These are phyloP conservation scores for Drosophila monieri DNA, from an alignment of 2,888 invertebrate species.

Conservation along the genomic window DNA sequence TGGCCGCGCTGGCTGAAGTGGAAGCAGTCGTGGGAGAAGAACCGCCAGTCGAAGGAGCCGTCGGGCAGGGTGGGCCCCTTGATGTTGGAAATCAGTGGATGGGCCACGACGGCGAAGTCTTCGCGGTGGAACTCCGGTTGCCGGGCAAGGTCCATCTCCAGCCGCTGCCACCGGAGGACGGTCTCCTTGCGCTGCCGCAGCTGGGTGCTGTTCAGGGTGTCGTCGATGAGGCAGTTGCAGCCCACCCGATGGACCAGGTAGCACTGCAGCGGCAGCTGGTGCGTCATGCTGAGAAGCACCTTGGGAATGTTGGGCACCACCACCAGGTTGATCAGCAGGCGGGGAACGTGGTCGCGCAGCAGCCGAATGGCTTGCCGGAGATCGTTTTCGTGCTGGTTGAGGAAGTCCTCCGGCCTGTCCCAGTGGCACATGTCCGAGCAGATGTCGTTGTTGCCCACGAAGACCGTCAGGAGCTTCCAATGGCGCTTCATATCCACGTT, in stretches of 20 bases:
- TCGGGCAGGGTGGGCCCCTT: slow-evolving; percentile 80
- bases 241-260: slow-evolving; percentile 65
- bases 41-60: slow-evolving; percentile 84
- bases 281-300: slow-evolving; percentile 50
- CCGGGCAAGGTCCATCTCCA: slow-evolving; percentile 85
- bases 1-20: slow-evolving; percentile 87
- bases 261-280: slow-evolving; percentile 60
- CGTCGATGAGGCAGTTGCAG: slow-evolving; percentile 76
- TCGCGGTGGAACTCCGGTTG: slow-evolving; percentile 79
- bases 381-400: slow-evolving; percentile 84
- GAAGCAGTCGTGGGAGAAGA: slow-evolving; percentile 86
- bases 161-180: slow-evolving; percentile 84
- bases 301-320: slow-evolving; percentile 70
- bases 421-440: slow-evolving; percentile 86
- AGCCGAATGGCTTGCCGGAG: slow-evolving; percentile 84
- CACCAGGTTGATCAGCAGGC: slow-evolving; percentile 73
- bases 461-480: slow-evolving; percentile 87
- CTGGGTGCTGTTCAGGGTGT: slow-evolving; percentile 42
- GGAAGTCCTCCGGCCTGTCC: slow-evolving; percentile 78
- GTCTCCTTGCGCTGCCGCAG: slow-evolving; percentile 41
- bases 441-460: slow-evolving; percentile 87
- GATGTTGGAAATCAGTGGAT: slow-evolving; percentile 82
- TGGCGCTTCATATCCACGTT: slow-evolving; percentile 85
- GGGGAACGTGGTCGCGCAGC: slow-evolving; percentile 86
- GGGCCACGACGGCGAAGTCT: slow-evolving; percentile 86